A percentile compares a stretch with the other conserved stretches of the same genome.
Evolutionary conservation across 1,140 invertebrate species (phyloP).

Genomic region (Hestina assimilis): DNA sequence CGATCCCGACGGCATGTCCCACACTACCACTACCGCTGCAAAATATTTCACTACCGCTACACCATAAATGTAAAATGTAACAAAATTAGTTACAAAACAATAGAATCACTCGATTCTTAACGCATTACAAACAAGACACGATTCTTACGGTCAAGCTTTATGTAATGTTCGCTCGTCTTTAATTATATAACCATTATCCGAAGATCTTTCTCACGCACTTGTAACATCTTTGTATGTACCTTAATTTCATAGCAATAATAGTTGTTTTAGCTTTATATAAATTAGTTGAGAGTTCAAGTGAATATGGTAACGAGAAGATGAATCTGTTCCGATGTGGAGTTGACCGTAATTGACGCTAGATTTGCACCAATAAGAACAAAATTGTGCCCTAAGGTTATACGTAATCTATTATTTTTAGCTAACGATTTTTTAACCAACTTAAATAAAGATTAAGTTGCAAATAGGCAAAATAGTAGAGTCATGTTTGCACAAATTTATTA

Average conservation of each 20-base stretch:
- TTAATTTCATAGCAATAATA: background rate
- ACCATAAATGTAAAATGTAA: no score
- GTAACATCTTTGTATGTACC: background rate
- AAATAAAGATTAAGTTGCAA: no score
- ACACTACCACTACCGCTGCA: no score
- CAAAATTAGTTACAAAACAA: conserved; percentile 3
- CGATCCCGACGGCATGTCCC: no score
- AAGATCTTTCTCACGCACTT: conserved; percentile 6
- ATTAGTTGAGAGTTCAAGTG: background rate
- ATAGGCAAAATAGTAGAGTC: no score
- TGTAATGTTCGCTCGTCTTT: background rate
- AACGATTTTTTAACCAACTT: background rate
- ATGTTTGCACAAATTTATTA: no score
- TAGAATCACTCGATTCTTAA: background rate
- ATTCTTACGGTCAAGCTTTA: background rate
- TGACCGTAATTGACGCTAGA: background rate
- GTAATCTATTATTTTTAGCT: background rate
- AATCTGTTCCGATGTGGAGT: background rate
- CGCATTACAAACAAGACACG: background rate
- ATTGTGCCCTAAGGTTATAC: conserved; percentile 3
- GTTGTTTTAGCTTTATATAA: background rate
- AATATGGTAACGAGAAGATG: background rate
- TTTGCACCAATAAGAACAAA: conserved; percentile 10
- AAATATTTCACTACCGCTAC: no score
- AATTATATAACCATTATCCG: background rate